Base-by-base conservation (phyloP, 92 coral and sea anemone species). In the Porites lobata region DNA sequence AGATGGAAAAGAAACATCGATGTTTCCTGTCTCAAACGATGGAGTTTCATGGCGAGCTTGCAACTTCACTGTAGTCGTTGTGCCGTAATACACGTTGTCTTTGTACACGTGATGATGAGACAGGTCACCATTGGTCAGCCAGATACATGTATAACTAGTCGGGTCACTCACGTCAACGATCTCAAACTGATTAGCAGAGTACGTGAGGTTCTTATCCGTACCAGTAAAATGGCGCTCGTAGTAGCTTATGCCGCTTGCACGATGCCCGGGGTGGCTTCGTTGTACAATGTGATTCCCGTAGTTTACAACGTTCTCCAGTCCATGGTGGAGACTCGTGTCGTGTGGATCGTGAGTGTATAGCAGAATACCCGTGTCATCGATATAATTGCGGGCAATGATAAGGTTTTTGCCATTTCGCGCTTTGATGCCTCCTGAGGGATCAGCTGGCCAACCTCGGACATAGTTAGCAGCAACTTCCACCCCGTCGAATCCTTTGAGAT, bases 391-490 rank as follows among this genome's bases (percentile, higher is more conserved):
- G 10, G 85, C 94, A n/a, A 86, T 76, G 12, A 13, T 69, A 15
- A 91, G 72, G 24, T 54, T 4, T 57, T 80, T 22, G 7, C 94
- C 94, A 78, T 91, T 86, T 1, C 90, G 86, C 50, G 63, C 89
- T 81, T 91, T 91, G 14, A 91, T 65, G 24, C 94, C 94, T 32
- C 94, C 94, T 18, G 84, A n/a, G 0, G 88, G 47, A 7, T 76
- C 11, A n/a, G 69, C 69, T 1, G 91, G 94, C 94, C 94, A 91
- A 15, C 94, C 94, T 63, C 94, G 57, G 84, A 79, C 94, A 79
- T 91, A 91, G 81, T 91, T 91, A 6, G 87, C 73, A 14, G 6
- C 2, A 7, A 86, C 85, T 6, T 1, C 38, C 78, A 81, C 77
- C 8, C 43, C 15, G 1, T 75, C 68, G 75, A 91, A 91, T 10